phyloP scores from a whole-genome alignment of 2,797 vertebrate species.

The Enteromius anoplus region DNA sequence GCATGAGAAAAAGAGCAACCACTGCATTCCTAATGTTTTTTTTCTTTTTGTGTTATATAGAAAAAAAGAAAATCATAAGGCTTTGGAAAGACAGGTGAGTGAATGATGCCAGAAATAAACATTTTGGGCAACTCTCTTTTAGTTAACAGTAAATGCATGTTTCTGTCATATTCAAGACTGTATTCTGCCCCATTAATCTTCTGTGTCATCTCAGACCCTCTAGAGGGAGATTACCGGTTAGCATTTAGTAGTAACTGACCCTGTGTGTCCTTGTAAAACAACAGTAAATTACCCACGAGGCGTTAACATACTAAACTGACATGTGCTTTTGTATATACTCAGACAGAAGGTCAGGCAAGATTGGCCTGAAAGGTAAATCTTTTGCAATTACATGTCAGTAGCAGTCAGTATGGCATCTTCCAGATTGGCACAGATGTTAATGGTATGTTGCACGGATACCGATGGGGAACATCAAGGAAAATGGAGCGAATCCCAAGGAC shows the following conservation, averaged over 20 bases:
- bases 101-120: too few species aligned
- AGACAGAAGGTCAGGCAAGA: neutral
- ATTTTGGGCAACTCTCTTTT: neutral
- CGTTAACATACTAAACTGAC: slow-evolving; percentile 19
- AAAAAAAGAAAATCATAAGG: too few species aligned
- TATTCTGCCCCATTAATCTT: slow-evolving; percentile 13
- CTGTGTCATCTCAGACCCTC: slow-evolving; percentile 20
- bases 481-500: slow-evolving; percentile 10
- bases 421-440: neutral
- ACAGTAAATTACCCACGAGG: slow-evolving; percentile 23
- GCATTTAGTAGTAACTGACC: slow-evolving; percentile 30
- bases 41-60: too few species aligned
- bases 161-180: slow-evolving; percentile 1
- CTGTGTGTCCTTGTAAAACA: slow-evolving; percentile 36
- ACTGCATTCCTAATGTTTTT: too few species aligned
- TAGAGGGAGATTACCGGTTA: slow-evolving; percentile 13
- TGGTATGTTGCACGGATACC: neutral
- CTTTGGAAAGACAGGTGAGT: too few species aligned
- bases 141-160: neutral
- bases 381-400: neutral
- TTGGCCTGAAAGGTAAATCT: neutral
- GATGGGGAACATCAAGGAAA: neutral
- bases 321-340: slow-evolving; percentile 14
- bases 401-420: neutral
- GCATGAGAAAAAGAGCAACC: too few species aligned